Conservation (phyloP, 2,888 invertebrate genomes). For the Papilio protenor region DNA sequence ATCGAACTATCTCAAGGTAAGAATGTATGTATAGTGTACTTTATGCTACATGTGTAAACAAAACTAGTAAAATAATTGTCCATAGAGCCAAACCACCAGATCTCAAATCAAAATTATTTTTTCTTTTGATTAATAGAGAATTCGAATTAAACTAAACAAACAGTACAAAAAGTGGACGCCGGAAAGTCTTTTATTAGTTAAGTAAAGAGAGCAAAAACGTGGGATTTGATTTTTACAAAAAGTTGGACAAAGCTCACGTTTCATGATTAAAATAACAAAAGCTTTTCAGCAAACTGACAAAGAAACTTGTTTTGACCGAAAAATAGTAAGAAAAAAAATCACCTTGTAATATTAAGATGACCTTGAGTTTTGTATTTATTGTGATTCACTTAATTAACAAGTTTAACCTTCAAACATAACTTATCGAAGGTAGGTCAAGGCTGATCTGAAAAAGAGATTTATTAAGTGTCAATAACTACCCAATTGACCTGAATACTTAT, state of each 20-base stretch:
- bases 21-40: too few relatives aligned
- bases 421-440: not conserved
- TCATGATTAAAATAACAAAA: conserved; percentile 45
- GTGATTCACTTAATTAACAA: not conserved
- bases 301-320: conserved; percentile 7
- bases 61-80: too few relatives aligned
- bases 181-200: conserved; percentile 13
- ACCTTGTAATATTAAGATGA: conserved; percentile 16
- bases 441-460: not conserved
- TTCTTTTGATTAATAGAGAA: not conserved
- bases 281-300: conserved; percentile 11
- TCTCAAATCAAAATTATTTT: not conserved
- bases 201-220: not conserved
- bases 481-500: conserved; percentile 12
- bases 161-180: not conserved
- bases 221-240: conserved; percentile 7
- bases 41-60: too few relatives aligned
- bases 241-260: conserved; percentile 10
- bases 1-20: not conserved
- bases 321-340: conserved; percentile 18
- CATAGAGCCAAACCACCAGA: too few relatives aligned
- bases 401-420: conserved; percentile 2
- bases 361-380: not conserved
- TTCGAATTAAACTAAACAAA: not conserved
- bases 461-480: conserved; percentile 10